Percentiles rank a stretch among this genome's conserved stretches.
Evolutionary conservation across 2,797 vertebrate genomes (phyloP).

Genomic region (Erethizon dorsatum): DNA sequence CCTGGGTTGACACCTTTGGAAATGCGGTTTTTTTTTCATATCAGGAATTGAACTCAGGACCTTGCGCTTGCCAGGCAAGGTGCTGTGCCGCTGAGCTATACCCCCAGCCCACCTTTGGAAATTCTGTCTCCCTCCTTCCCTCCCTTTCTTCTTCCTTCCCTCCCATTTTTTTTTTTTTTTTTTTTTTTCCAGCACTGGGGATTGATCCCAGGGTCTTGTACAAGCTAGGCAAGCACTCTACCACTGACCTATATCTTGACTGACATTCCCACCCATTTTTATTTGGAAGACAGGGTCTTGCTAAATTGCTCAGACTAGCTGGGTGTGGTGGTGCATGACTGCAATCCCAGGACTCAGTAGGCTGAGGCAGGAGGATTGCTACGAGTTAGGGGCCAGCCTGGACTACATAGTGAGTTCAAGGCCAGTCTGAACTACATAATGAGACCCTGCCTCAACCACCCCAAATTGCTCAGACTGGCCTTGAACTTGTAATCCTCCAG

Average conservation of each 20-base stretch:
- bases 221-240: not conserved
- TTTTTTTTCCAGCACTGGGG: not conserved
- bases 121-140: not conserved
- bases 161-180: too few relatives aligned
- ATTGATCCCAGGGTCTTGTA: not conserved
- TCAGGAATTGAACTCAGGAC: too few relatives aligned
- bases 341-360: too few relatives aligned
- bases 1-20: not conserved
- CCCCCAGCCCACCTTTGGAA: slow-evolving; percentile 4
- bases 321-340: too few relatives aligned
- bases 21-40: slow-evolving; percentile 7
- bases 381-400: too few relatives aligned
- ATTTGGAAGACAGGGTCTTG: not conserved
- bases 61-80: too few relatives aligned
- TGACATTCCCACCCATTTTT: not conserved
- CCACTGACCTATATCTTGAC: not conserved
- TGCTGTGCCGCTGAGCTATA: too few relatives aligned
- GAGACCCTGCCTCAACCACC: too few relatives aligned
- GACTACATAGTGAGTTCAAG: too few relatives aligned
- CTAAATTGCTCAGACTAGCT: not conserved
- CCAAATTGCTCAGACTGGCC: not conserved
- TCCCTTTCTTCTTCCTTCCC: too few relatives aligned
- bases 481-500: not conserved
- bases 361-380: too few relatives aligned
- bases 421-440: too few relatives aligned